Conservation (phyloP, 2,797 vertebrate species). For the Acipenser ruthenus region DNA sequence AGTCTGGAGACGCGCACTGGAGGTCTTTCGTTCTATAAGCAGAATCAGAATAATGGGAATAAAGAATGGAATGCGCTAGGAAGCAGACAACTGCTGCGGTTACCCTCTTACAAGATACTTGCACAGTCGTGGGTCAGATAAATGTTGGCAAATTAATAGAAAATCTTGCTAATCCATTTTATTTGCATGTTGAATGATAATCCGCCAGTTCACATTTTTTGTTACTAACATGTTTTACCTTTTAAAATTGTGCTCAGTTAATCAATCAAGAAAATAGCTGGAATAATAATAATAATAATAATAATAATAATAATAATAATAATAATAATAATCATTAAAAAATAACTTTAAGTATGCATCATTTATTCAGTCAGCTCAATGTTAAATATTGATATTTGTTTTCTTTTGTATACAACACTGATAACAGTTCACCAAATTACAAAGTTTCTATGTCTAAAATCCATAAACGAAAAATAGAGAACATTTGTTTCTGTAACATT, state of each 20-base stretch:
- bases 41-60: no score
- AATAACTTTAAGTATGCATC: slow-evolving; percentile 9
- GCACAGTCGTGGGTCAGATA: no score
- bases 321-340: slow-evolving; percentile 3
- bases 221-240: background rate
- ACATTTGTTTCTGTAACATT: slow-evolving; percentile 21
- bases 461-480: slow-evolving; percentile 25
- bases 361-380: slow-evolving; percentile 19
- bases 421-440: slow-evolving; percentile 24
- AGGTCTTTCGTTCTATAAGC: no score
- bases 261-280: background rate
- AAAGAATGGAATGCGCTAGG: no score
- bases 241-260: slow-evolving; percentile 1
- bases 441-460: slow-evolving; percentile 25
- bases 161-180: no score
- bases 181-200: no score
- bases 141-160: no score
- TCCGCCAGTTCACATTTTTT: no score
- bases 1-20: no score
- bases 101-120: no score
- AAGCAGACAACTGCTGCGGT: no score
- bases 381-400: slow-evolving; percentile 12
- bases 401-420: slow-evolving; percentile 24
- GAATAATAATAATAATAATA: background rate
- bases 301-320: background rate